Evolutionary conservation across 2,888 invertebrate genomes (phyloP), one percentile per base, ranked within the genome.

Genomic region (Abrostola tripartita): DNA sequence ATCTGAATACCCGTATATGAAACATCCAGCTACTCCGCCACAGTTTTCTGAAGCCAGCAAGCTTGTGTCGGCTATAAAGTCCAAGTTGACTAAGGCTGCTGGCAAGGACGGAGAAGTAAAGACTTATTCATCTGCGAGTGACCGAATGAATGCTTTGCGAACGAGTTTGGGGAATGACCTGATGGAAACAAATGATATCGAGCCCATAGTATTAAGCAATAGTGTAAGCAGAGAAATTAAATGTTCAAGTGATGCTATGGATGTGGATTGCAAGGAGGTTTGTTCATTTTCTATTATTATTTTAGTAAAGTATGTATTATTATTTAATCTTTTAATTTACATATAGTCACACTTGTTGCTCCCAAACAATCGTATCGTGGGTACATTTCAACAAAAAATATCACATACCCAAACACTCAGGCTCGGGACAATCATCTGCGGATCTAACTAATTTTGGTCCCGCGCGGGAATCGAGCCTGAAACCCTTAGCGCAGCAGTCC

Each of bases 31-130:
- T 0, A 94, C 94, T 0, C 94, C 94, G 0, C 94, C 94, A 9
- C 94, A 94, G 80, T 94, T 94, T 76, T 92, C 91, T 0, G 91
- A 93, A 82, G 94, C 94, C 1, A 93, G 88, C 64, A 92, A 94
- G 78, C 81, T 94, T 37, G 86, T 94, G 37, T 92, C 92, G 0
- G 93, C 93, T 1, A 94, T 94, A 4, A 94, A 94, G 78, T 93
- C 93, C 0, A 94, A 92, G 61, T 71, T 94, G 41, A 86, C 86
- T 1, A 92, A 90, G 79, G 82, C 81, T 11, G 73, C 84, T 5
- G 63, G 78, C 40, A 88, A 86, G 42, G 90, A 90, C 52, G 52
- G 65, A 5, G 76, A 71, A 47, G 50, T 82, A 0, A 82, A 77
- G 49, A 80, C 68, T 8, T 90, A 78, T 80, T 54, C 67, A 0